Base-by-base conservation (phyloP, 1,140 invertebrate species). In the Apis florea region DNA sequence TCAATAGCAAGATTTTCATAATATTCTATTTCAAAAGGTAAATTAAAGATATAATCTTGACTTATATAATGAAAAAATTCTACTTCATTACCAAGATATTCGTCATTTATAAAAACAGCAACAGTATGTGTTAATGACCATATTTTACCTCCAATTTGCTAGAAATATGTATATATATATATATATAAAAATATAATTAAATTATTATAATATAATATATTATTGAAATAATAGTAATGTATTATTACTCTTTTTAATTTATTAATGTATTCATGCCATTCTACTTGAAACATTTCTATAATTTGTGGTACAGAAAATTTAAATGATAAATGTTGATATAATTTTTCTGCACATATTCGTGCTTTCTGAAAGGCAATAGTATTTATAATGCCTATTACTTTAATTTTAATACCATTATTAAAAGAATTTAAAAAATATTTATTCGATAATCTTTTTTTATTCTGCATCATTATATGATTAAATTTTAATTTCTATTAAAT, bases 21-120 rank as follows among this genome's bases (percentile, higher is more conserved):
- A 73, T 74, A 89, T 72, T 70, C 78, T 61, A 58, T 10, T 53
- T 51, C 21, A 58, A 71, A 17, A 47, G 80, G 77, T 84, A 89
- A 79, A 78, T 59, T 75, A 40, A 81, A 73, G 10, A 85, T 73
- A 61, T 83, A 85, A 77, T 68, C 56, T 72, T 83, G 67, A 17
- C 70, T 79, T 51, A 87, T 68, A 64, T 84, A 83, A 19, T 72
- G n/a, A 8, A 83, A 67, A 59, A 89, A 79, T 17, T 85, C 79
- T 9, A 51, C n/a, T n/a, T 89, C 87, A 31, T 71, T 75, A n/a
- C 88, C 88, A 54, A 89, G 75, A 56, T 79, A 85, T 56, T 72
- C n/a, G 47, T 85, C 61, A 67, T 89, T 80, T 51, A 88, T 64
- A 73, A 88, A 88, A 17, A 88, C 83, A 49, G 81, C 73, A 19